Evolutionary conservation across 1,140 invertebrate genomes (phyloP).

Genomic region (Proales similis): DNA sequence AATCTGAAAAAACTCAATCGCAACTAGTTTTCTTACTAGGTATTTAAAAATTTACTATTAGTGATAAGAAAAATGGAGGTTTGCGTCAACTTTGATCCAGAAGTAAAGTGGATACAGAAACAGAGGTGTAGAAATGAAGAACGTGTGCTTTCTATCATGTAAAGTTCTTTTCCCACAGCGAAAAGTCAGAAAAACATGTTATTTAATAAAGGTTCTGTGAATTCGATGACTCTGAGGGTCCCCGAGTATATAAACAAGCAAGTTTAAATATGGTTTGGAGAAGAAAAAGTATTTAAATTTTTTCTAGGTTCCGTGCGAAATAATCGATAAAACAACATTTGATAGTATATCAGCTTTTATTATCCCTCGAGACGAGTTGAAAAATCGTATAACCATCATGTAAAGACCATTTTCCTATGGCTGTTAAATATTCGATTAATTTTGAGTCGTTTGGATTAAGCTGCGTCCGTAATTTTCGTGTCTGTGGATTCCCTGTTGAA

Average conservation of each 20-base stretch:
- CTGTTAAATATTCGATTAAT: neutral
- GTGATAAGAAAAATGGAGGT: no score
- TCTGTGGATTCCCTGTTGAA: constrained; percentile 72
- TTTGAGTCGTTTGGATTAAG: neutral
- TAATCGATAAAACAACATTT: constrained; percentile 27
- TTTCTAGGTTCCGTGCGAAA: constrained; percentile 7
- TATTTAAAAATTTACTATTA: no score
- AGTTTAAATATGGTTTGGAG: neutral
- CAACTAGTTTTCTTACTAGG: no score
- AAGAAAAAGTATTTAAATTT: neutral
- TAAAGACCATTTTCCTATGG: neutral
- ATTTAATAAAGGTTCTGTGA: constrained; percentile 37
- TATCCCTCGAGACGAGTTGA: constrained; percentile 10
- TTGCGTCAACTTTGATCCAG: no score
- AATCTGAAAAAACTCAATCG: no score
- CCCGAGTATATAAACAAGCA: constrained; percentile 33
- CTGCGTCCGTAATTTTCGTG: constrained; percentile 12
- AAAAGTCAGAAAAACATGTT: no score
- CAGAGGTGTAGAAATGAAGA: no score
- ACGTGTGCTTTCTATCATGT: no score
- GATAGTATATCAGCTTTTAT: constrained; percentile 19
- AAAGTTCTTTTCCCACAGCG: no score
- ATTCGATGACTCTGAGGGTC: constrained; percentile 30
- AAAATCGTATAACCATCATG: constrained; percentile 34
- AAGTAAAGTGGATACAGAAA: no score